phyloP scores from a whole-genome alignment of 92 coral and sea anemone species.

The Anthopleura xanthogrammica region DNA sequence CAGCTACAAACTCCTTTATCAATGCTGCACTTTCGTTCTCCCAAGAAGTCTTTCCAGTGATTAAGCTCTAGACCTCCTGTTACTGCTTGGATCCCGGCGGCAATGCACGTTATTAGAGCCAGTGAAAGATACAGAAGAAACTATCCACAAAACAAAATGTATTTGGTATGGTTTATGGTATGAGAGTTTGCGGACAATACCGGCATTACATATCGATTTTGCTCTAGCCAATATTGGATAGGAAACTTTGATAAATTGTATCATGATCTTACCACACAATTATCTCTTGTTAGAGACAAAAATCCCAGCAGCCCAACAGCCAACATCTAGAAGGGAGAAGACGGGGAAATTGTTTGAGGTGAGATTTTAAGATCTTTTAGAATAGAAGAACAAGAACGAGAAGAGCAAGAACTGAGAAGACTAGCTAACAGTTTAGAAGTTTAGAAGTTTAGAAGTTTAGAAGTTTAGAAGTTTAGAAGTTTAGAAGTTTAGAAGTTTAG shows the following conservation, averaged over 20 bases:
- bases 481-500: neutral
- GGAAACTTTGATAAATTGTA: neutral
- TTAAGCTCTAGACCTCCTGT: slow-evolving; percentile 23
- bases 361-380: neutral
- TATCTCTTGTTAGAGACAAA: slow-evolving; percentile 25
- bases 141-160: neutral
- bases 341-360: neutral
- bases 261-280: slow-evolving; percentile 2
- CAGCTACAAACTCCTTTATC: slow-evolving; percentile 21
- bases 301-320: slow-evolving; percentile 7
- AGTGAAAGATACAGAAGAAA: slow-evolving; percentile 12
- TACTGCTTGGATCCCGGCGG: slow-evolving; percentile 28
- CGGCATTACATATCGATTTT: no score
- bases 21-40: slow-evolving; percentile 28
- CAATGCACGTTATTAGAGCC: slow-evolving; percentile 5
- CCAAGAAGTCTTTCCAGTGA: slow-evolving; percentile 35
- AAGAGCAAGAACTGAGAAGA: no score
- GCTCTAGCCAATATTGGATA: no score
- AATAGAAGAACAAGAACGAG: no score
- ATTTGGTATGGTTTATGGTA: no score
- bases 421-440: no score
- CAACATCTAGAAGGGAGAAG: slow-evolving; percentile 9
- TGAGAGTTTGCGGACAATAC: no score
- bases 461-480: no score
- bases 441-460: neutral